Evolutionary conservation across 2,888 invertebrate genomes (phyloP), one percentile per base, ranked within the genome.

Genomic region (Noctuana brunneofusca): DNA sequence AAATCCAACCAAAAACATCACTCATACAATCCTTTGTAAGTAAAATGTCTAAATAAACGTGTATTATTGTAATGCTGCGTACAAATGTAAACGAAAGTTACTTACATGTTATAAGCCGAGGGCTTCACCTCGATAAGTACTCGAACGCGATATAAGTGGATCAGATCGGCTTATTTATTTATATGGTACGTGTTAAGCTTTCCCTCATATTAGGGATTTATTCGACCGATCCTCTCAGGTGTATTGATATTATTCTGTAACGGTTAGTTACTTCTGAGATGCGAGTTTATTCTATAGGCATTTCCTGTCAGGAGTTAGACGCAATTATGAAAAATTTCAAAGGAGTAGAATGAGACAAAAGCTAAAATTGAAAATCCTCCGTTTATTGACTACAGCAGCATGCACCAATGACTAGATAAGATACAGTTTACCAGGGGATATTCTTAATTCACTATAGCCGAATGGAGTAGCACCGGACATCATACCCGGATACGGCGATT

Each of bases 111-210:
- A 58, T 63, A 63, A 63, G 63, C 56, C 56, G 43, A 16, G 49
- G 38, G 43, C 38, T 55, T 55, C 48, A 63, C 49, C 62, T 55
- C 56, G 63, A 56, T 63, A 56, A 63, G 63, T 63, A 63, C 50
- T 43, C 55, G 56, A 56, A 50, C 24, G 50, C 41, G 56, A 56
- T 56, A 56, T 63, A 63, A 63, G 63, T 55, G 63, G 63, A 63
- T 63, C 50, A 56, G 56, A 56, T 63, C 56, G 63, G 56, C 63
- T 63, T 63, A 63, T 52, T 63, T 63, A 63, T 63, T 56, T 63
- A 63, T 63, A 50, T 63, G 63, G 63, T 50, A 63, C 63, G 63
- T 63, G 63, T 56, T 56, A 56, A 41, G 56, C 55, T 35, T 62
- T 32, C 41, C 43, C 56, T 56, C 50, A 56, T 50, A 63, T 52